Evolutionary conservation across 2,113 vertebrate species (phyloP).

Genomic region (Poeciliopsis retropinna): DNA sequence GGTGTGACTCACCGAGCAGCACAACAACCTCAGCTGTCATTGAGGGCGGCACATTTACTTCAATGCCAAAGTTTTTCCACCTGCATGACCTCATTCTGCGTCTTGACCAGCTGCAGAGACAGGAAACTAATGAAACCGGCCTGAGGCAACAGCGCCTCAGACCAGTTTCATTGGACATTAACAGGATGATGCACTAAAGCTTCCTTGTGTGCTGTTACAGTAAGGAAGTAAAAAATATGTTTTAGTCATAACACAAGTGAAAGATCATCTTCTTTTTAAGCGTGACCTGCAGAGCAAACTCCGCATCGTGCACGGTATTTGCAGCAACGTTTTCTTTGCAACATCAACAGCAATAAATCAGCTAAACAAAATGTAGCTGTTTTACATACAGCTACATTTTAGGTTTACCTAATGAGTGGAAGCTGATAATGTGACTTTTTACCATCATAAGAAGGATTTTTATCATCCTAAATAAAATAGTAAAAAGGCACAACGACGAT

Average conservation of each 20-base stretch:
- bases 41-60: not conserved
- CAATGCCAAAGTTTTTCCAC: not conserved
- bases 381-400: no score
- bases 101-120: not conserved
- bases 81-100: not conserved
- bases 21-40: not conserved
- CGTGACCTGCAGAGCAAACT: no score
- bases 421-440: no score
- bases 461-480: no score
- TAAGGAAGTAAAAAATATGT: not conserved
- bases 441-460: no score
- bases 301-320: no score
- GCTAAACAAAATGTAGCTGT: no score
- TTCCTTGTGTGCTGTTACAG: not conserved
- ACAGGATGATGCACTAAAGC: not conserved
- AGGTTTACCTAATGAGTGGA: no score
- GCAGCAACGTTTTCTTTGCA: no score
- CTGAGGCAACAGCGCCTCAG: not conserved
- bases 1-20: slow-evolving; percentile 27
- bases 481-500: no score
- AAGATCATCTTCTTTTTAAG: no score
- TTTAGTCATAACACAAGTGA: not conserved
- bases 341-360: no score
- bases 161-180: not conserved
- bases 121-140: not conserved